Evolutionary conservation across 2,888 invertebrate species (phyloP).

Genomic region (Leucophenga maculata): DNA sequence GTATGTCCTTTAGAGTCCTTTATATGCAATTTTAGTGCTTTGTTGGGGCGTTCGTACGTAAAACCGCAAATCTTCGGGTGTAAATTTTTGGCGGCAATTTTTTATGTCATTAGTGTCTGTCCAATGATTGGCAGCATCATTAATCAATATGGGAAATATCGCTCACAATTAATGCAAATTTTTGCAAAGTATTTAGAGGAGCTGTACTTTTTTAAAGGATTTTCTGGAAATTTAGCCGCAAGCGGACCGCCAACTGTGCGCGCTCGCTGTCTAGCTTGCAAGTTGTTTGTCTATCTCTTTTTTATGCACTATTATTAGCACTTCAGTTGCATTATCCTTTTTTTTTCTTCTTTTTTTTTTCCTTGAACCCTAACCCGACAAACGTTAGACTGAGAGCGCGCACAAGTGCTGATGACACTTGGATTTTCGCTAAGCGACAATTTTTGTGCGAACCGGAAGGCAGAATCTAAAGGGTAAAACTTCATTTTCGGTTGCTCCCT

Average conservation of each 20-base stretch:
- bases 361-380: neutral
- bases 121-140: neutral
- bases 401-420: slow-evolving; percentile 23
- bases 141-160: neutral
- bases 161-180: slow-evolving; percentile 15
- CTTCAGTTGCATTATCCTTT: slow-evolving; percentile 12
- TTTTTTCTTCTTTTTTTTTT: no score
- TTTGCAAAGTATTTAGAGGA: neutral
- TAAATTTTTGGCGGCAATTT: neutral
- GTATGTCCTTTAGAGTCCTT: neutral
- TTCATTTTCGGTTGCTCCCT: neutral
- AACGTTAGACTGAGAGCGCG: neutral
- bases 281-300: no score
- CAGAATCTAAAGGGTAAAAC: neutral
- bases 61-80: slow-evolving; percentile 6
- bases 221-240: neutral
- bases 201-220: neutral
- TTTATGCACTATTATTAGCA: slow-evolving; percentile 11
- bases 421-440: neutral
- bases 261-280: no score
- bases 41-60: neutral
- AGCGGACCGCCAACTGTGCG: slow-evolving; percentile 59
- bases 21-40: neutral
- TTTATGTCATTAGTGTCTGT: neutral
- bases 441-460: neutral